Evolutionary conservation across 2,113 vertebrate species (phyloP).

Genomic region (Cyrtonyx montezumae): DNA sequence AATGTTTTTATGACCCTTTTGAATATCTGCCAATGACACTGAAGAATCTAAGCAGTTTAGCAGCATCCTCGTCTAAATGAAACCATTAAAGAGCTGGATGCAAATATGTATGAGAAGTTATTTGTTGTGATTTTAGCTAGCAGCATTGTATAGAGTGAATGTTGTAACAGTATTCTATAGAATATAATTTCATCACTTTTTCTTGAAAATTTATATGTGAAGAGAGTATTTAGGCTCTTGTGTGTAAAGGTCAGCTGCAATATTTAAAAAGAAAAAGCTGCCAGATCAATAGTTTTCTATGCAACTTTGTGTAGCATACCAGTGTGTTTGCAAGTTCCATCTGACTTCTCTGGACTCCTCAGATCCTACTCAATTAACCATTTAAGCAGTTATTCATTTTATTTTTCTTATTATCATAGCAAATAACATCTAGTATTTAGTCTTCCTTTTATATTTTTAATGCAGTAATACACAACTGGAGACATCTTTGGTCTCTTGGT

Average conservation of each 20-base stretch:
- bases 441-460: neutral
- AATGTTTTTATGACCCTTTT: neutral
- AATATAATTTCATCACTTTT: neutral
- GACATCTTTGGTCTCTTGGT: neutral
- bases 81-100: neutral
- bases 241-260: neutral
- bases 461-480: neutral
- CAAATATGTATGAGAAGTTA: neutral
- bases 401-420: neutral
- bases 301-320: neutral
- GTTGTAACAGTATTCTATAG: neutral
- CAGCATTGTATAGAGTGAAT: rapidly evolving
- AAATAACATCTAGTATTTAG: neutral
- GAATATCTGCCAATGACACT: neutral
- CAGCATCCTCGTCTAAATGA: neutral
- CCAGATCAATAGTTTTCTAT: neutral
- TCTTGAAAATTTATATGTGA: neutral
- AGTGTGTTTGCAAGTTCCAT: neutral
- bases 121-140: neutral
- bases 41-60: neutral
- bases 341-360: neutral
- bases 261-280: neutral
- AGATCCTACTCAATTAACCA: neutral
- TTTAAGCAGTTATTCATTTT: neutral
- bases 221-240: neutral